Base-by-base conservation (phyloP, 2,113 vertebrate species). In the Monopterus albus region DNA sequence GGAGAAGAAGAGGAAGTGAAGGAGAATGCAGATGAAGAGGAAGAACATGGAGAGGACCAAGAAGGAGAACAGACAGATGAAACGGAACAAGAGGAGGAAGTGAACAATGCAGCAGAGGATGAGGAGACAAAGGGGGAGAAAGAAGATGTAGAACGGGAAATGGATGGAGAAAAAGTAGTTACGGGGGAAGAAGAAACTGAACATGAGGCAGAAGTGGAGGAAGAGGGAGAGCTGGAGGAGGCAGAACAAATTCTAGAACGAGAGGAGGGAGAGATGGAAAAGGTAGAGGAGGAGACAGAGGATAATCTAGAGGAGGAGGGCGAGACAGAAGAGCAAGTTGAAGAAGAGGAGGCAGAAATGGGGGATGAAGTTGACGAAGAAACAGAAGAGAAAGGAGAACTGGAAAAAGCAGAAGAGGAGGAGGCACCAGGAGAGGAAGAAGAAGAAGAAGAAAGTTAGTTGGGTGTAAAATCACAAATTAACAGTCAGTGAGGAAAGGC, bases 361-460 rank as follows among this genome's bases (percentile, higher is more conserved):
- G 56, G 35, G 7, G 57, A 69, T 9, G 57, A 57, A 18, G 39
- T 17, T 15, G 36, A 61, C 5, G 68, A 6, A 11, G 62, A 64
- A 1, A 2, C 6, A n/a, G 65, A 23, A 7, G 70, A 73, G 50
- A 15, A 33, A 11, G 62, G 3, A 25, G 75, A 60, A 9, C 2
- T 6, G 2, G 69, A 53, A 14, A 67, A 45, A 4, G 40, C 23
- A 5, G 50, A 35, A 1, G 72, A 33, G 14, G 70, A 49, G 12
- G 69, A 49, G 15, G 29, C 1, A 1, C 23, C 55, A n/a, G 26
- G 1, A 38, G 35, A 53, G 40, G 65, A 62, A 15, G 35, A 21
- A 20, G 75, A 61, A 2, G 78, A 72, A 39, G 78, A 85, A 14
- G 87, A 76, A 9, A 87, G 78, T 71, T 86, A 86, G 78, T 59